These are phyloP conservation scores for Clarias gariepinus DNA, from an alignment of 2,113 vertebrate species.

Conservation along the genomic window DNA sequence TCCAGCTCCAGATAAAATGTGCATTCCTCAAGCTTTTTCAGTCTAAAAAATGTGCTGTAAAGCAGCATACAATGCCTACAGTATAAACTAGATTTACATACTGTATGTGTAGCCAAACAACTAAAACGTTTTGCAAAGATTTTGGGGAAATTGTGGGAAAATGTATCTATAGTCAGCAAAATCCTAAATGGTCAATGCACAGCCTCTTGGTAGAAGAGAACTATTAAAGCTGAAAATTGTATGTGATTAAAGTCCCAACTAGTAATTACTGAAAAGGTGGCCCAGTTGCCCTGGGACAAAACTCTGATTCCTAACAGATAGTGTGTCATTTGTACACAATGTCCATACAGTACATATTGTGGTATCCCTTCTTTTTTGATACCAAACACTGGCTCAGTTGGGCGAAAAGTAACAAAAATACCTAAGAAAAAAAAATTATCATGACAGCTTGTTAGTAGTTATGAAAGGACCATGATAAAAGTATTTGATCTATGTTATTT, in stretches of 20 bases:
- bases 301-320: background rate
- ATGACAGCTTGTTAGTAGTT: background rate
- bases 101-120: background rate
- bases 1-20: background rate
- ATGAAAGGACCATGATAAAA: background rate
- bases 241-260: slow-evolving; percentile 33
- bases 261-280: slow-evolving; percentile 16
- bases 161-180: background rate
- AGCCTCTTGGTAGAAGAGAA: background rate
- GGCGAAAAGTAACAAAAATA: background rate
- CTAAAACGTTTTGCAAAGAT: background rate
- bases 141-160: background rate
- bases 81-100: background rate
- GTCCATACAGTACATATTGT: background rate
- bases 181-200: background rate
- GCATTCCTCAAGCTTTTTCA: background rate
- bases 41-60: background rate
- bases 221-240: slow-evolving; percentile 24
- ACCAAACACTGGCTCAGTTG: background rate
- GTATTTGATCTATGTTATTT: background rate
- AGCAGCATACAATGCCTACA: background rate
- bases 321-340: slow-evolving; percentile 2
- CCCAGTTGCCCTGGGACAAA: background rate
- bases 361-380: slow-evolving; percentile 18
- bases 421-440: background rate